Base-by-base conservation (phyloP, 2,797 vertebrate genomes). In the Sciaenops ocellatus region DNA sequence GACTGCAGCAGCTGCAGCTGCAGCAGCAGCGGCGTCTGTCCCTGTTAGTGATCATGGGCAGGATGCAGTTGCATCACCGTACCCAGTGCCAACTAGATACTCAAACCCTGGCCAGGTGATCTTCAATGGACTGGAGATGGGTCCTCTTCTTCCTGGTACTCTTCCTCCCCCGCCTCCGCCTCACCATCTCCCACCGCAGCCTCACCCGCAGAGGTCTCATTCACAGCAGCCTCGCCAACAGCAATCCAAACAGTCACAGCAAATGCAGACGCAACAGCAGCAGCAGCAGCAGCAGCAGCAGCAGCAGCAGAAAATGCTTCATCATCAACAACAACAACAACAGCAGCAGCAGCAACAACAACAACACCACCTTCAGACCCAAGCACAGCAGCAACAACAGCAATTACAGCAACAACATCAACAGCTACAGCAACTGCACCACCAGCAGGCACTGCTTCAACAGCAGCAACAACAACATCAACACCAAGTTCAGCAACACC, bases 61-160 rank as follows among this genome's bases (percentile, higher is more conserved):
- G 5, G 97, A 98, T 42, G 82, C 92, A 4, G 91, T 93, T 46
- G 78, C 95, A 0, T 83, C 95, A 6, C 95, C 95, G 0, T 98
- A 97, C 86, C 95, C 96, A 0, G 87, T 95, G 1, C 93, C 97
- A 2, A 92, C 80, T 22, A 95, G 97, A 78, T 98, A 98, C 87
- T 94, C 97, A 0, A 96, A 87, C 80, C 96, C 97, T 0, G 97
- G 97, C 22, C 96, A 98, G 86, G 96, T 96, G 72, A 97, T 97
- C 82, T 97, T 98, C 80, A 91, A 96, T 16, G 95, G 96, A 42
- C 73, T 97, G 79, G 97, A 98, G 78, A 95, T 97, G 93, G 89
- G 95, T 69, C 96, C 97, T 0, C 77, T 97, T 6, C 72, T 96
- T 5, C 92, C 93, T 57, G 94, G 91, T 51, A 95, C 95, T 54